Conservation (phyloP, 2,888 invertebrate species). For the Lypha dubia region DNA sequence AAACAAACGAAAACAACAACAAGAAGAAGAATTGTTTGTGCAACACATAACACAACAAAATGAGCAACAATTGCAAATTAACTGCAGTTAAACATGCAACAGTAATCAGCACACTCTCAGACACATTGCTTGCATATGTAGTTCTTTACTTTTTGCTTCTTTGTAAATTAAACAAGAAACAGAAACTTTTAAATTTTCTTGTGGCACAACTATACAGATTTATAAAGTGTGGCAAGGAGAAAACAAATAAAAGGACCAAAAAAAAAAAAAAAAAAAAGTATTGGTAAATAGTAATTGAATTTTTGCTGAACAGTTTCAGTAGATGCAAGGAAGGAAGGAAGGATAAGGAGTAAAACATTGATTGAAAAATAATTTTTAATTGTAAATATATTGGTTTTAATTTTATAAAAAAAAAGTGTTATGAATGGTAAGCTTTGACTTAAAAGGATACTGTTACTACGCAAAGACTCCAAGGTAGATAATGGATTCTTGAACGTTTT, state of each 20-base stretch:
- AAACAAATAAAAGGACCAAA: slow-evolving; percentile 19
- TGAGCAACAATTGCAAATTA: slow-evolving; percentile 67
- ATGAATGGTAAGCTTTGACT: too few species aligned
- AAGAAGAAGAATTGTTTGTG: not conserved
- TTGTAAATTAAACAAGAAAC: slow-evolving; percentile 30
- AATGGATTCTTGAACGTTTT: too few species aligned
- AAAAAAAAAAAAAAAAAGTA: too few species aligned
- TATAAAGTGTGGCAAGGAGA: not conserved
- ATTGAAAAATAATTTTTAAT: not conserved
- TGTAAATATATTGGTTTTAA: not conserved
- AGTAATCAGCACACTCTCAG: slow-evolving; percentile 5
- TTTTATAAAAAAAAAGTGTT: too few species aligned
- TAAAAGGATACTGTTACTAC: too few species aligned
- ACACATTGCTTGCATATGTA: not conserved
- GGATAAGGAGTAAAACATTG: not conserved
- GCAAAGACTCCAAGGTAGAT: too few species aligned
- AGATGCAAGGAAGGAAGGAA: not conserved
- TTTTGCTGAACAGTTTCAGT: slow-evolving; percentile 7
- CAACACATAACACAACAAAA: slow-evolving; percentile 33
- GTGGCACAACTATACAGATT: slow-evolving; percentile 16
- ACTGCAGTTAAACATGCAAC: slow-evolving; percentile 60
- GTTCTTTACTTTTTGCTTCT: slow-evolving; percentile 10
- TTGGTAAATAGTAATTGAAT: slow-evolving; percentile 48
- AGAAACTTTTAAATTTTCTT: slow-evolving; percentile 44
- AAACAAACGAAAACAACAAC: not conserved